Evolutionary conservation across 1,140 invertebrate species (phyloP).

Genomic region (Megathymus violae): DNA sequence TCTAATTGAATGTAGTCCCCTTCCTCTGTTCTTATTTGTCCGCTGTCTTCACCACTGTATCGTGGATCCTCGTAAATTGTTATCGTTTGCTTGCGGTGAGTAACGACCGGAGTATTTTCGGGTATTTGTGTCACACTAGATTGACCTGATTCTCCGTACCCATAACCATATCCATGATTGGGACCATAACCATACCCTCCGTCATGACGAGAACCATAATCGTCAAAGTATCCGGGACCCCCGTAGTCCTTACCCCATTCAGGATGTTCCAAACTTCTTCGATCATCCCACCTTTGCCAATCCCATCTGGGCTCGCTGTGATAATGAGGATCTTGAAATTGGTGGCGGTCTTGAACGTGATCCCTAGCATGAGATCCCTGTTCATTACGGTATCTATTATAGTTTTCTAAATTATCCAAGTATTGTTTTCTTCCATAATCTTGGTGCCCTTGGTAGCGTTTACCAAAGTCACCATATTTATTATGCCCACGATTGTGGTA

Average conservation of each 20-base stretch:
- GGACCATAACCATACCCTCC: constrained; percentile 71
- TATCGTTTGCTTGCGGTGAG: constrained; percentile 79
- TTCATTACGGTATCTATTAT: constrained; percentile 72
- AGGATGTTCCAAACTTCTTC: constrained; percentile 58
- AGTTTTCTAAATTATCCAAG: constrained; percentile 78
- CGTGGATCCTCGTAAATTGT: constrained; percentile 85
- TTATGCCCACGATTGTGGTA: constrained; percentile 78
- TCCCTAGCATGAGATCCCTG: constrained; percentile 72
- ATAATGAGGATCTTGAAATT: constrained; percentile 56
- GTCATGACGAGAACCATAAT: constrained; percentile 61
- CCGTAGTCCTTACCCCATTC: constrained; percentile 66
- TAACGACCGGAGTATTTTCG: constrained; percentile 67
- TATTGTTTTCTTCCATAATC: constrained; percentile 83
- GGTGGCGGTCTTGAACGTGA: constrained; percentile 59
- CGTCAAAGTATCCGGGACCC: constrained; percentile 66
- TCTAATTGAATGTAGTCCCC: constrained; percentile 74
- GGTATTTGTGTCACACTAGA: constrained; percentile 64
- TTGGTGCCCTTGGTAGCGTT: constrained; percentile 73
- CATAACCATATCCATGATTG: constrained; percentile 75
- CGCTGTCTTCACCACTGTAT: constrained; percentile 70
- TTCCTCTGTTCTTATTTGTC: constrained; percentile 70
- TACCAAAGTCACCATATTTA: constrained; percentile 77
- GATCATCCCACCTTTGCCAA: constrained; percentile 60
- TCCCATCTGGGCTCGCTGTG: constrained; percentile 60
- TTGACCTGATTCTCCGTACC: constrained; percentile 71